Evolutionary conservation across 2,113 vertebrate genomes (phyloP), one percentile per base, ranked within the genome.

Genomic region (Tonatia bakeri): DNA sequence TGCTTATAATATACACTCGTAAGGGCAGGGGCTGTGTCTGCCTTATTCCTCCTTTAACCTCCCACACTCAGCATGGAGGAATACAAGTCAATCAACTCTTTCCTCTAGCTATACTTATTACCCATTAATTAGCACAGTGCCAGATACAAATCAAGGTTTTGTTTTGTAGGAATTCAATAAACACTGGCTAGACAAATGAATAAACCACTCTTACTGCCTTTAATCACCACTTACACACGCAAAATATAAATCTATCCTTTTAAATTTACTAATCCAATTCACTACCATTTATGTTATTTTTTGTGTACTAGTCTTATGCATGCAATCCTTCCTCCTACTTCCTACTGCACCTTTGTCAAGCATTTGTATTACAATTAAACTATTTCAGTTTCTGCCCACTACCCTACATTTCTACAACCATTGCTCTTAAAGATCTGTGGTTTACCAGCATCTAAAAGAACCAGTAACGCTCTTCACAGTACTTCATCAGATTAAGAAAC

Each of bases 181-280:
- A 91, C 50, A 54, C 31, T 36, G 43, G 56, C 36, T 81, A 76
- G 73, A 69, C 43, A 80, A 67, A 88, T 84, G n/a, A 91, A 92
- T 86, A 91, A 77, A 79, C 28, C 26, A 90, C 15, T 38, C 38
- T 85, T 76, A 85, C 13, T 92, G 72, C 40, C 20, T 87, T 87
- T 91, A 61, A 52, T 64, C 88, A 94, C 15, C 84, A 86, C 52
- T 82, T 77, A 89, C 4, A 59, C 31, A 89, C 15, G 16, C 73
- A 95, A 93, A 94, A 90, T 73, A 76, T 28, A 83, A 77, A 72
- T 28, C 69, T 82, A 77, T n/a, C 56, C 86, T 94, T 87, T 91
- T 93, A 93, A 83, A 38, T 83, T 77, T 59, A 93, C 75, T 67
- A 88, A 80, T 50, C 0, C 54, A 87, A 94, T 75, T 91, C 72